Evolutionary conservation across 2,888 invertebrate species (phyloP), one percentile per base, ranked within the genome.

Genomic region (Gymnosoma rotundatum): DNA sequence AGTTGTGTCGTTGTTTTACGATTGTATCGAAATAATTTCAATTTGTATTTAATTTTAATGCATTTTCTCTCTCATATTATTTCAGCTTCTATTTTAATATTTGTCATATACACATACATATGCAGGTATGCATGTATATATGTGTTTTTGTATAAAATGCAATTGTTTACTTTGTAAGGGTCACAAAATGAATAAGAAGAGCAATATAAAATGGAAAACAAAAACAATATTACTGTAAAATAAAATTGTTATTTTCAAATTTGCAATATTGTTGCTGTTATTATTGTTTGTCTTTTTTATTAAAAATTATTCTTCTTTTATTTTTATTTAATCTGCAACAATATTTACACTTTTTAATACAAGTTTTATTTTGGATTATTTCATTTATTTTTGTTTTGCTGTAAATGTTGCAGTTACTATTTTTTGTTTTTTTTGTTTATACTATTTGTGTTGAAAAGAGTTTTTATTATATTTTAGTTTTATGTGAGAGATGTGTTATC

Each of bases 1-100:
- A 50, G 38, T 52, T 72, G 70, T 48, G 72, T 66, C 70, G 74
- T 69, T 61, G 67, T 79, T 73, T 80, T 84, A 78, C 80, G 76
- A 81, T 84, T 84, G 78, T 76, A 70, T 48, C 45, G 73, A 73
- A 83, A 83, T 80, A 73, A 73, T 76, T 84, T 84, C 80, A 76
- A 84, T 84, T 78, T 84, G 78, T 78, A 84, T 80, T 84, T 78
- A 80, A 83, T 83, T 80, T 80, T 76, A 76, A 80, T 76, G 67
- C 61, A 76, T 67, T 73, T 80, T 61, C 45, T 60, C 69, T 74
- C 56, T 25, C 2, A 36, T 60, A 10, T 36, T 66, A n/a, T 64
- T 20, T 52, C 8, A 48, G 10, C 50, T 5, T n/a, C 18, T 50
- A 6, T 1, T 5, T 18, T 50, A 18, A 14, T 45, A 45, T 45